These are phyloP conservation scores for Mixornis gularis DNA, from an alignment of 2,113 vertebrate genomes.

Conservation along the genomic window DNA sequence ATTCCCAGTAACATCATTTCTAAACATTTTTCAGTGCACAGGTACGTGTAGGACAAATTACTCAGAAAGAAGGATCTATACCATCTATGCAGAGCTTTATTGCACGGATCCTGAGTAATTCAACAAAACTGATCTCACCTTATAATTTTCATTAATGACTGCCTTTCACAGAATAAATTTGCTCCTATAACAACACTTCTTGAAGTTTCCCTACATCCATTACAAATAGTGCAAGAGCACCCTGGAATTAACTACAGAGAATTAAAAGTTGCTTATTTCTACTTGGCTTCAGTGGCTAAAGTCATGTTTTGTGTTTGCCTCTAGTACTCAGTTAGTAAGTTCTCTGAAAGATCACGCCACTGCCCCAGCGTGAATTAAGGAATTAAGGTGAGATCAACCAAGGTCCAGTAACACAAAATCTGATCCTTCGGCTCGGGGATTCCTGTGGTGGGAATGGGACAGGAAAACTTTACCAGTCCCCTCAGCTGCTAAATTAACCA, in stretches of 20 bases:
- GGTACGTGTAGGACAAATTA: neutral
- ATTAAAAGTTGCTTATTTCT: neutral
- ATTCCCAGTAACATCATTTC: neutral
- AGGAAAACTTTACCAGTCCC: neutral
- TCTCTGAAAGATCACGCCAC: neutral
- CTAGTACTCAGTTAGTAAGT: neutral
- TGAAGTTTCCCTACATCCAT: neutral
- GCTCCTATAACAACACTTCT: neutral
- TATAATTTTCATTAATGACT: neutral
- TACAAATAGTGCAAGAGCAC: neutral
- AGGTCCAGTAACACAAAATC: neutral
- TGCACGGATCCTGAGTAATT: neutral
- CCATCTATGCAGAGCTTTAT: neutral
- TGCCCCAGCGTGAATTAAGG: neutral
- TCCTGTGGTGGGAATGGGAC: accelerated
- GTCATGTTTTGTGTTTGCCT: neutral
- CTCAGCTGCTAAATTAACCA: neutral
- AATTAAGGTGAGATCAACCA: neutral
- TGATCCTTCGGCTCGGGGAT: neutral
- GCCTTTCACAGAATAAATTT: neutral
- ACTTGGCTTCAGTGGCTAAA: neutral
- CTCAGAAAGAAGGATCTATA: neutral
- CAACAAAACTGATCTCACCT: neutral
- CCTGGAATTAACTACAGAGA: neutral
- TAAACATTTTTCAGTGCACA: neutral